Evolutionary conservation across 2,113 vertebrate species (phyloP).

Genomic region (Sylvicapra grimmia): DNA sequence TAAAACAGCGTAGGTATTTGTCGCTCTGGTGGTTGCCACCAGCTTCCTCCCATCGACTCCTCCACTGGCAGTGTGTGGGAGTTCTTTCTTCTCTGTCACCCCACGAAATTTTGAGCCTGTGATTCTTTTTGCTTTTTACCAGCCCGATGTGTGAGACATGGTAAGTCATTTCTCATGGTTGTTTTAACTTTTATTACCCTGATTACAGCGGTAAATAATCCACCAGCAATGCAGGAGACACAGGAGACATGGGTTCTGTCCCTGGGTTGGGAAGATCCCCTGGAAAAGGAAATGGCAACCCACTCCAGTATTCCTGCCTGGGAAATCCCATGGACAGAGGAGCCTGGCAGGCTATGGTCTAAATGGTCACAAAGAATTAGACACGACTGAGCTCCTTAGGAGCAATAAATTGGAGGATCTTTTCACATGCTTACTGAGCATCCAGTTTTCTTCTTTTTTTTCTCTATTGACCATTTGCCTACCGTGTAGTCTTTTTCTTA

Average conservation of each 20-base stretch:
- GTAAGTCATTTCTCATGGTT: neutral
- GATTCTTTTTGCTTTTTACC: neutral
- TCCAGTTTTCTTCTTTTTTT: neutral
- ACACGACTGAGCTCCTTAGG: neutral
- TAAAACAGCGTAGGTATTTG: accelerated
- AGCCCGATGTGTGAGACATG: neutral
- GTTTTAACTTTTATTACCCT: neutral
- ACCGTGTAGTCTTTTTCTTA: neutral
- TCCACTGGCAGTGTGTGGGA: neutral
- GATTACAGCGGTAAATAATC: neutral
- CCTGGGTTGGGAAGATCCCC: neutral
- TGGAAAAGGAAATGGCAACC: neutral
- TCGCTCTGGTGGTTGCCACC: accelerated
- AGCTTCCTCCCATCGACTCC: accelerated
- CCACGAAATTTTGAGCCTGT: neutral
- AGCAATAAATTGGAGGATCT: neutral
- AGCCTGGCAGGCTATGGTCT: neutral
- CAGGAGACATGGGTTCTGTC: neutral
- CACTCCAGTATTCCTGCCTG: neutral
- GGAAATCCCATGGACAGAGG: neutral
- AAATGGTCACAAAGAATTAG: neutral
- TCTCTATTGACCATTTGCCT: neutral
- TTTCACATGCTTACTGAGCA: accelerated
- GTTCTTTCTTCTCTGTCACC: neutral
- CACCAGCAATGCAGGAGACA: neutral